Percentiles rank a stretch among this genome's conserved stretches.
Evolutionary conservation across 1,140 invertebrate species (phyloP).

Genomic region (Megalopta genalis): DNA sequence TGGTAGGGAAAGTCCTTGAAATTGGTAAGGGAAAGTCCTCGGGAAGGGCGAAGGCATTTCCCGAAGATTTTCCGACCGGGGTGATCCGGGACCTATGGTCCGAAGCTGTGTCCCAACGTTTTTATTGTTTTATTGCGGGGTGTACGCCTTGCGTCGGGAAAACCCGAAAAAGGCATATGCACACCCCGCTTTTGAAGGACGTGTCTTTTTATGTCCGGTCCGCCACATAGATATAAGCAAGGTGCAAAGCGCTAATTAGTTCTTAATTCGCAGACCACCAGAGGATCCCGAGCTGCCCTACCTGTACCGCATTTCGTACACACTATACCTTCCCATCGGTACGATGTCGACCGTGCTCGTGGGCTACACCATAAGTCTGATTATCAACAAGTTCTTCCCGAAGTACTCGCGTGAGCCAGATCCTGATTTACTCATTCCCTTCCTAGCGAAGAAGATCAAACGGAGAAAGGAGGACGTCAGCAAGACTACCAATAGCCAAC

Average conservation of each 20-base stretch:
- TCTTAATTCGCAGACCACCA: background rate
- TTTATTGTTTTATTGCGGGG: too few species aligned
- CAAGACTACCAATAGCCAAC: conserved; percentile 64
- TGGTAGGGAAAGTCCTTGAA: too few species aligned
- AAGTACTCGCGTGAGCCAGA: conserved; percentile 73
- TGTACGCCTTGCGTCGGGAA: too few species aligned
- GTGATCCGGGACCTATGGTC: too few species aligned
- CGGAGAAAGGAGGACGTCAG: conserved; percentile 58
- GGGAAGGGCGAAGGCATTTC: too few species aligned
- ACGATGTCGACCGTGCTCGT: conserved; percentile 83
- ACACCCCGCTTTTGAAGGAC: too few species aligned
- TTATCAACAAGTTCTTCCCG: conserved; percentile 68
- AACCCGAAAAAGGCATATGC: too few species aligned
- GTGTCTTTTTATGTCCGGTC: too few species aligned
- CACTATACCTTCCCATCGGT: conserved; percentile 86
- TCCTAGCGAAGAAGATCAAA: conserved; percentile 80
- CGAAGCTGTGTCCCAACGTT: too few species aligned
- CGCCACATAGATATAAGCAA: too few species aligned
- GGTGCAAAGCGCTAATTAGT: background rate
- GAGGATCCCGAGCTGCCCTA: conserved; percentile 64
- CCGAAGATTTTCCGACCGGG: too few species aligned
- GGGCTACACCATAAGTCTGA: conserved; percentile 82
- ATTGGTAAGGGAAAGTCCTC: too few species aligned
- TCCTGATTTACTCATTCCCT: conserved; percentile 85
- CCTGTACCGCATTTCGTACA: conserved; percentile 83